Conservation (phyloP, 2,113 vertebrate species). For the Rhodinocichla rosea region DNA sequence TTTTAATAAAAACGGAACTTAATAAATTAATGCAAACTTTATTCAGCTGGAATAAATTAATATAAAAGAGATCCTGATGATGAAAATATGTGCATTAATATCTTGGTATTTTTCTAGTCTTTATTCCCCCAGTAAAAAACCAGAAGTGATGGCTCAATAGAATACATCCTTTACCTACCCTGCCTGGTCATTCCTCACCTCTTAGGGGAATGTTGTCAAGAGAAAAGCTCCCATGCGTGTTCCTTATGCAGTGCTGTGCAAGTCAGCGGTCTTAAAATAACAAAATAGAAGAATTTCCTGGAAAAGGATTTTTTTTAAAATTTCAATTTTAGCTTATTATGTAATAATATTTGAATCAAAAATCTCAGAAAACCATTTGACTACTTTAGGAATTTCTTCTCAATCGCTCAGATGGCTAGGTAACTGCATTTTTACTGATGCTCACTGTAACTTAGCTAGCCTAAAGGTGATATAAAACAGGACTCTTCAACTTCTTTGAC, state of each 20-base stretch:
- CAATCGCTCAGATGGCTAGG: neutral
- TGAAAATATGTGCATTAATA: neutral
- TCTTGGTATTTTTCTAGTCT: neutral
- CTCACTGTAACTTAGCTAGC: neutral
- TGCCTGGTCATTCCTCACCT: neutral
- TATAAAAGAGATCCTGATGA: neutral
- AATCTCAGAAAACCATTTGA: neutral
- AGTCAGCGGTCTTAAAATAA: neutral
- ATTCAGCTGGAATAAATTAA: neutral
- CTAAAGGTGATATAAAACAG: neutral
- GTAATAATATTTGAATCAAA: neutral
- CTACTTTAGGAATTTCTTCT: neutral
- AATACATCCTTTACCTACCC: neutral
- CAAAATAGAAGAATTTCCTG: neutral
- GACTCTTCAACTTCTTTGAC: neutral
- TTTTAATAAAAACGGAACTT: neutral
- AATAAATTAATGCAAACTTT: neutral
- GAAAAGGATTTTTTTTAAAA: neutral
- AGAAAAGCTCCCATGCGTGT: neutral
- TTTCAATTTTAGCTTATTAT: neutral
- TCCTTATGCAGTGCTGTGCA: neutral
- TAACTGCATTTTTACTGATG: neutral
- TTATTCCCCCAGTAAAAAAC: neutral
- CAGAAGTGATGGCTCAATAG: neutral
- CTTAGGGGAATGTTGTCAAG: neutral